These are phyloP conservation scores for Hippocampus comes DNA, from an alignment of 2,113 vertebrate genomes.

Conservation along the genomic window DNA sequence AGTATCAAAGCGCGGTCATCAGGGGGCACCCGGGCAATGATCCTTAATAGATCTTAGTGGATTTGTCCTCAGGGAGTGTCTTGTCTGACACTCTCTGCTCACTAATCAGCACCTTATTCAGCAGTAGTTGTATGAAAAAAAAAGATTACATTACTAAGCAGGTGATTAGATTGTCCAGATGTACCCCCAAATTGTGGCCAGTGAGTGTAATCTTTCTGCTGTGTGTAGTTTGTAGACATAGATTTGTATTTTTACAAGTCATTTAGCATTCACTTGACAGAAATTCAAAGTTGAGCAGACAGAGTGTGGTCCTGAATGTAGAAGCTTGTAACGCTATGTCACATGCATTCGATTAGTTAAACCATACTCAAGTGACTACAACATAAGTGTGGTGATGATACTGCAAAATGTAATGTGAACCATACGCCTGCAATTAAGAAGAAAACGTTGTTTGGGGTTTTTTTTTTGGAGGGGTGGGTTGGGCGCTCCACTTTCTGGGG, in stretches of 20 bases:
- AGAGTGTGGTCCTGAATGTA: neutral
- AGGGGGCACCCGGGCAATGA: conserved; percentile 25
- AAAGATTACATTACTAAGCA: neutral
- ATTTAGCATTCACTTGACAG: neutral
- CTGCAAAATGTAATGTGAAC: conserved; percentile 23
- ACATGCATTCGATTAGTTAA: conserved; percentile 39
- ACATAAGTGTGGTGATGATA: conserved; percentile 18
- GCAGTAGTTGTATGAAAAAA: too few relatives aligned
- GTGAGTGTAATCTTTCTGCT: neutral
- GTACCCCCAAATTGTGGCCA: neutral
- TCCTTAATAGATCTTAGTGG: conserved; percentile 43
- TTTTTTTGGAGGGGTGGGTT: too few relatives aligned
- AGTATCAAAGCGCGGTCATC: conserved; percentile 35
- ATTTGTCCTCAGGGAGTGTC: conserved; percentile 22
- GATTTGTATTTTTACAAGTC: neutral
- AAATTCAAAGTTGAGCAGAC: neutral
- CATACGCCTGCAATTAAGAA: conserved; percentile 27
- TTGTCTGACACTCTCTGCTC: neutral
- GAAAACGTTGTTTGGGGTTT: neutral
- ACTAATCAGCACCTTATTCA: neutral
- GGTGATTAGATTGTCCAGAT: neutral
- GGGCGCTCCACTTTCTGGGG: neutral
- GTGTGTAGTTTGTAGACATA: neutral
- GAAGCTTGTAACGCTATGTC: conserved; percentile 12
- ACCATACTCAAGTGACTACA: conserved; percentile 31